Base-by-base conservation (phyloP, 2,113 vertebrate genomes). In the Anolis sagrei region DNA sequence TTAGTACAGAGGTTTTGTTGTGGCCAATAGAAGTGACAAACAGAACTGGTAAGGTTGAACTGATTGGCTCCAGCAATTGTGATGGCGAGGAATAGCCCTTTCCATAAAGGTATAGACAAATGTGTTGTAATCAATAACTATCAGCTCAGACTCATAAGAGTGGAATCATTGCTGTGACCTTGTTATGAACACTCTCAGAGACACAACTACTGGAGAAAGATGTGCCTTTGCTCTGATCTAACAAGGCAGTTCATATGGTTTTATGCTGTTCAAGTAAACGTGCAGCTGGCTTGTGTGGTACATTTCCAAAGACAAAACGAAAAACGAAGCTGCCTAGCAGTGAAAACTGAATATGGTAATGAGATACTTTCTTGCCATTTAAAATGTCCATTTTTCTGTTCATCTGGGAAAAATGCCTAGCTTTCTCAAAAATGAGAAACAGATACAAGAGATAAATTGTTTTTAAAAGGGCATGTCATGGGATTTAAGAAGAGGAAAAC, bases 251-350 rank as follows among this genome's bases (percentile, higher is more conserved):
- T 87, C 82, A 90, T 79, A 48, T 7, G 9, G 39, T 81, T n/a
- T 87, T 1, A 0, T 81, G 66, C 62, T 89, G 7, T 81, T 84
- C 64, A 91, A 91, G 83, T 78, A 58, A 58, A 91, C 87, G 81
- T 92, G 86, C 83, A 90, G 73, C 90, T 93, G 90, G 82, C 10
- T 91, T 82, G 72, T 2, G 1, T 80, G 81, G 82, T n/a, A 82
- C 85, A 77, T 48, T 62, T 87, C 61, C 79, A 91, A 91, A 88
- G 2, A 84, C 1, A 81, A 13, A 87, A 81, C 87, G 79, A 16
- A 27, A 76, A 79, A 88, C 80, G 27, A 27, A 75, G 86, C 75
- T 23, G 72, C n/a, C 68, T 73, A 29, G 23, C 7, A 36, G 81
- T 7, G 1, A 73, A 82, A 44, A 44, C 39, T 44, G 39, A 44